Conservation (phyloP, 1,140 invertebrate species). For the Cardiocondyla obscurior region DNA sequence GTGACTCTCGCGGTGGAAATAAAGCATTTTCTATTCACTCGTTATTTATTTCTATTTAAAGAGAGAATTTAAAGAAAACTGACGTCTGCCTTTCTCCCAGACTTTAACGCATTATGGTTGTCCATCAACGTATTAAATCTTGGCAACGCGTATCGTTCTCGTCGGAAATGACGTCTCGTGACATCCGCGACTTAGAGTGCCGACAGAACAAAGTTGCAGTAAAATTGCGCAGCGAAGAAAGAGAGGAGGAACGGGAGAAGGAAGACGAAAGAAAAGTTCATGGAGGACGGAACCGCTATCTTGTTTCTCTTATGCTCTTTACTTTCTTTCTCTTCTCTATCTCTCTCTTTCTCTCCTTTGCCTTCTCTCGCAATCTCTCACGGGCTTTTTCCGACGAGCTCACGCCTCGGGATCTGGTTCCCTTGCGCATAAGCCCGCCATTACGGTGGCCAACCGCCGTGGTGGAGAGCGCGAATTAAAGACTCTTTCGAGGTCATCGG, state of each 20-base stretch:
- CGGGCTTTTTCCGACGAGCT: constrained; percentile 48
- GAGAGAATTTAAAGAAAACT: not conserved
- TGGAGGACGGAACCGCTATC: constrained; percentile 52
- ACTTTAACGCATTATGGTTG: constrained; percentile 29
- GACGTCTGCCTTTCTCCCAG: not conserved
- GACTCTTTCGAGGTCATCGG: constrained; percentile 29
- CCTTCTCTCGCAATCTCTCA: constrained; percentile 27
- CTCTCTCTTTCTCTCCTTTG: not conserved
- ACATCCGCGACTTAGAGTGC: constrained; percentile 48
- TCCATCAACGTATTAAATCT: constrained; percentile 40
- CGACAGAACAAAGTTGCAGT: constrained; percentile 44
- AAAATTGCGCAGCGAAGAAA: constrained; percentile 34
- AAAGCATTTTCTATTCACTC: not conserved
- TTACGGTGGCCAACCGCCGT: constrained; percentile 32
- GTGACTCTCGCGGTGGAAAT: not conserved
- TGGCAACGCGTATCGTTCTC: constrained; percentile 24
- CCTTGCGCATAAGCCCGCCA: constrained; percentile 45
- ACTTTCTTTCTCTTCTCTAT: not conserved
- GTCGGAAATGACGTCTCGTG: constrained; percentile 51
- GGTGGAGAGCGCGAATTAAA: constrained; percentile 32
- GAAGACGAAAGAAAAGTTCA: constrained; percentile 43
- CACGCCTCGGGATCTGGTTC: constrained; percentile 33
- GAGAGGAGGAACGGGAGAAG: not conserved
- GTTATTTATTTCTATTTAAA: not conserved
- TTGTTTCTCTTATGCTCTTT: constrained; percentile 49